Conservation (phyloP, 2,113 vertebrate genomes). For the Sebastes schlegelii region DNA sequence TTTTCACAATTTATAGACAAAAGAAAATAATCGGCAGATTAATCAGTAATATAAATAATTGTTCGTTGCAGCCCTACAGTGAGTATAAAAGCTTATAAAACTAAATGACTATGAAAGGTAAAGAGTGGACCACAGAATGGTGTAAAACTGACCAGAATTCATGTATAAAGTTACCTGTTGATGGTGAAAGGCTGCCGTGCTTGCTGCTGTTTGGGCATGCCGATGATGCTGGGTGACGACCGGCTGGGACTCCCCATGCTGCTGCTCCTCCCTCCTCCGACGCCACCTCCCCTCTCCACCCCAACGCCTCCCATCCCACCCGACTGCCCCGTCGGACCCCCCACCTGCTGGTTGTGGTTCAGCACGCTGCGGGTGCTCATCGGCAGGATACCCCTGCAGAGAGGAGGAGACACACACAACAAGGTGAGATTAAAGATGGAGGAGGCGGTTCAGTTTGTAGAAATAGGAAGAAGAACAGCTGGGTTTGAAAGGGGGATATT, state of each 20-base stretch:
- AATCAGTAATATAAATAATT: no score
- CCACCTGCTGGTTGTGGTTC: slow-evolving; percentile 94
- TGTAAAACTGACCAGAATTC: no score
- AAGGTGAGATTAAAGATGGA: no score
- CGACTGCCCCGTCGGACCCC: slow-evolving; percentile 84
- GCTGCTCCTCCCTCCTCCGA: slow-evolving; percentile 87
- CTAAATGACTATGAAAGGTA: no score
- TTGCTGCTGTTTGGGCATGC: slow-evolving; percentile 99
- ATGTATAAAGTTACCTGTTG: slow-evolving; percentile 89
- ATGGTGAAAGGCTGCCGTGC: slow-evolving; percentile 98
- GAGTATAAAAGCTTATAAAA: no score
- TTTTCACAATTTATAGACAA: no score
- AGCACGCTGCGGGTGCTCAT: slow-evolving; percentile 98
- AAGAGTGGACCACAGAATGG: no score
- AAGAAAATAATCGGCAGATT: no score
- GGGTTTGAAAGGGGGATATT: no score
- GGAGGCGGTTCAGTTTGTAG: no score
- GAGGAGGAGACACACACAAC: not conserved
- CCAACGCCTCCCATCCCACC: slow-evolving; percentile 88
- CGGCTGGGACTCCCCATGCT: slow-evolving; percentile 98
- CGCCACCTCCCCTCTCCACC: slow-evolving; percentile 47
- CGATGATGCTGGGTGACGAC: slow-evolving; percentile 99
- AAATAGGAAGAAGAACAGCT: no score
- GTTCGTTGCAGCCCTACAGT: no score
- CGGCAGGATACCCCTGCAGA: slow-evolving; percentile 92